Percentiles rank a stretch among this genome's conserved stretches.
These are phyloP conservation scores for Orientallactaga bullata DNA, from an alignment of 2,113 vertebrate species.

Conservation along the genomic window DNA sequence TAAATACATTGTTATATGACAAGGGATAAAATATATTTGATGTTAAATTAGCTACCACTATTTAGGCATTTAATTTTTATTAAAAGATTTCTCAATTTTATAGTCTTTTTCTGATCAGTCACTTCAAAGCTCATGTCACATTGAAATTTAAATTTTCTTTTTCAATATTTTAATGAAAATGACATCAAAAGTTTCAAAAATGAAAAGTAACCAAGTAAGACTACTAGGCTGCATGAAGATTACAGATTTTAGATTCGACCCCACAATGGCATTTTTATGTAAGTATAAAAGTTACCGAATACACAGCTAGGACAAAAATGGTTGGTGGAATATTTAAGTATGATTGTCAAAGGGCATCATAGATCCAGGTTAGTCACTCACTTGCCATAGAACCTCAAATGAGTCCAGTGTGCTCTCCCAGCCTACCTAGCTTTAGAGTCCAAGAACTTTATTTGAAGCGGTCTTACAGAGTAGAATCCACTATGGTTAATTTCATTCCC, in stretches of 20 bases:
- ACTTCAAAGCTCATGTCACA: neutral
- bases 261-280: neutral
- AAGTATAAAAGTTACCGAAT: slow-evolving; percentile 2
- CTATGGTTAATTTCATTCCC: slow-evolving; percentile 17
- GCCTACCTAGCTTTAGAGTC: too few relatives aligned
- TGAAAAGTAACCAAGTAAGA: neutral
- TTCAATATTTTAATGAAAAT: slow-evolving; percentile 46
- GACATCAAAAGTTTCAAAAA: slow-evolving; percentile 4
- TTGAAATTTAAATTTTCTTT: neutral
- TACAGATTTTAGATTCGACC: slow-evolving; percentile 2
- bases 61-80: neutral
- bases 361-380: neutral
- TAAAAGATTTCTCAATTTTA: slow-evolving; percentile 3
- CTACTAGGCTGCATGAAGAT: neutral
- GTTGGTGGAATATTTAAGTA: neutral
- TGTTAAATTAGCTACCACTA: neutral
- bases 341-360: neutral
- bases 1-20: neutral
- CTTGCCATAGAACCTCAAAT: neutral
- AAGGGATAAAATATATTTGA: neutral
- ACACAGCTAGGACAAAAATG: slow-evolving; percentile 25
- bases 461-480: neutral
- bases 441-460: neutral
- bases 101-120: slow-evolving; percentile 27
- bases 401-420: neutral